A percentile compares a stretch with the other conserved stretches of the same genome.
phyloP scores from a whole-genome alignment of 2,888 invertebrate species.

The Axea sp. region DNA sequence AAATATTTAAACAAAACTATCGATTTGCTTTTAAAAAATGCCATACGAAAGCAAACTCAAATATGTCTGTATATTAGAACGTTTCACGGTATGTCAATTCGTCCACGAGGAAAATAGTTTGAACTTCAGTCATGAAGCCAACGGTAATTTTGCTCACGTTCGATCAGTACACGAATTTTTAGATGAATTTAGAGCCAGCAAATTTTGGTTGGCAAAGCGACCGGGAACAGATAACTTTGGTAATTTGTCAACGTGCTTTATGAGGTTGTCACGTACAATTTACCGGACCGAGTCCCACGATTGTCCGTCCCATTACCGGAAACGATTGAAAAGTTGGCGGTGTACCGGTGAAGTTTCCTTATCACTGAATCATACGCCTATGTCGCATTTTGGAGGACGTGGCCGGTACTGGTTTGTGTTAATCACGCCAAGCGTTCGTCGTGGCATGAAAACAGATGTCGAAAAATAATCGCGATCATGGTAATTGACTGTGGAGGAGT shows the following conservation, averaged over 20 bases:
- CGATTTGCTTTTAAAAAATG: too few species aligned
- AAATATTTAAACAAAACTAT: too few species aligned
- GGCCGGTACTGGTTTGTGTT: constrained; percentile 26
- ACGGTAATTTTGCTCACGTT: constrained; percentile 51
- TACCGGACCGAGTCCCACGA: constrained; percentile 41
- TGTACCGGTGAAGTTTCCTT: constrained; percentile 41
- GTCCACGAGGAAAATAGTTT: constrained; percentile 19
- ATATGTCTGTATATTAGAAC: too few species aligned
- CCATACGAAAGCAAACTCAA: too few species aligned
- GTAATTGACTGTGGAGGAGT: neutral
- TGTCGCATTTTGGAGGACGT: constrained; percentile 26
- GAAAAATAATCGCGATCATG: constrained; percentile 7
- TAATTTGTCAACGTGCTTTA: constrained; percentile 63
- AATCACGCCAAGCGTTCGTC: constrained; percentile 16
- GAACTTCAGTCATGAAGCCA: constrained; percentile 24
- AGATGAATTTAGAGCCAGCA: constrained; percentile 42
- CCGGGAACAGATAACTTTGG: constrained; percentile 56
- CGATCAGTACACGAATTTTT: constrained; percentile 44
- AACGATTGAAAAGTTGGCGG: constrained; percentile 59
- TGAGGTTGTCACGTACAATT: constrained; percentile 60
- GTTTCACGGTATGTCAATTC: too few species aligned
- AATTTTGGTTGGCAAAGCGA: constrained; percentile 51
- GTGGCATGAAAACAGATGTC: constrained; percentile 24
- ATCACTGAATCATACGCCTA: constrained; percentile 31
- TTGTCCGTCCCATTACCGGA: constrained; percentile 55